A percentile compares a stretch with the other conserved stretches of the same genome.
Evolutionary conservation across 92 coral and sea anemone species (phyloP).

Genomic region (Hydrozoanthus gracilis): DNA sequence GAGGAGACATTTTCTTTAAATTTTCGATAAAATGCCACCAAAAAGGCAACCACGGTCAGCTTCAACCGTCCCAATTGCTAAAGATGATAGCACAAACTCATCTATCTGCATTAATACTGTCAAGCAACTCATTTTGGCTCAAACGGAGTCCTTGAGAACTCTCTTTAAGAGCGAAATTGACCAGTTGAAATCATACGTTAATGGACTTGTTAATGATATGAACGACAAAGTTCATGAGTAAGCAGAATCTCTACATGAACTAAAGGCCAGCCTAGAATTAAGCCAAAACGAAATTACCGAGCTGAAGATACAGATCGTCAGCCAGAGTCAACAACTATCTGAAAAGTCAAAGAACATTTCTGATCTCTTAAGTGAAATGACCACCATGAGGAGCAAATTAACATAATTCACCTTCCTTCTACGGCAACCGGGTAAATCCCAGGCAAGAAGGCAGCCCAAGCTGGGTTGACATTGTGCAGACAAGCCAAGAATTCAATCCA

Average conservation of each 20-base stretch:
- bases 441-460: too few relatives aligned
- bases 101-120: slow-evolving; percentile 4
- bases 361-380: slow-evolving; percentile 26
- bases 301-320: slow-evolving; percentile 22
- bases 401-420: too few relatives aligned
- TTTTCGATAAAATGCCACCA: not conserved
- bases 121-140: not conserved
- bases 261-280: slow-evolving; percentile 31
- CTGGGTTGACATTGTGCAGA: too few relatives aligned
- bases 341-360: slow-evolving; percentile 21
- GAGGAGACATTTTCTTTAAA: not conserved
- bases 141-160: slow-evolving; percentile 6
- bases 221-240: not conserved
- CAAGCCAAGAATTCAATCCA: too few relatives aligned
- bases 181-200: not conserved
- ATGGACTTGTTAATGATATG: too few relatives aligned
- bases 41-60: slow-evolving; percentile 16
- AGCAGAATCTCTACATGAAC: not conserved
- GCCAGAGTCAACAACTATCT: slow-evolving; percentile 10
- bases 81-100: not conserved
- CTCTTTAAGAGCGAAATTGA: not conserved
- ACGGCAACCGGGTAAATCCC: too few relatives aligned
- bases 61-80: not conserved
- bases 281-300: slow-evolving; percentile 39
- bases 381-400: slow-evolving; percentile 28